Evolutionary conservation across 2,888 invertebrate species (phyloP).

Genomic region (Clitarchus hookeri): DNA sequence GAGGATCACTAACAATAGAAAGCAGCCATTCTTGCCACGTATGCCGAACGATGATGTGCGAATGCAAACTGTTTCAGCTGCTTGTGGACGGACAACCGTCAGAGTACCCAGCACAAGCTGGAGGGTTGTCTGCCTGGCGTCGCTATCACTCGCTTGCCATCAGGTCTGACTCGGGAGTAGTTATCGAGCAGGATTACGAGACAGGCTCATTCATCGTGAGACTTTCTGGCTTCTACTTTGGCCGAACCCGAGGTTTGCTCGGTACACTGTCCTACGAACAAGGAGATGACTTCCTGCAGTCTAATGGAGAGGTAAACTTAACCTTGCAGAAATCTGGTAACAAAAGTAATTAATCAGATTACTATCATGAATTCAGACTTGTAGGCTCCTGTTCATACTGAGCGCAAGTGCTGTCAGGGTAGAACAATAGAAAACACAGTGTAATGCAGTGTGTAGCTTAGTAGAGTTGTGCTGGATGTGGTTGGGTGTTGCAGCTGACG

Average conservation of each 20-base stretch:
- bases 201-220: slow-evolving; percentile 50
- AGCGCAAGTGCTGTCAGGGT: too few species aligned
- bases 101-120: slow-evolving; percentile 69
- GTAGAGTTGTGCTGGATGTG: background rate
- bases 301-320: slow-evolving; percentile 61
- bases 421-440: too few species aligned
- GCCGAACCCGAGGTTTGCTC: slow-evolving; percentile 81
- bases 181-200: slow-evolving; percentile 64
- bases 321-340: too few species aligned
- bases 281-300: slow-evolving; percentile 78
- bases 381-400: too few species aligned
- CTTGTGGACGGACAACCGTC: slow-evolving; percentile 67
- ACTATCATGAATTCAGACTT: too few species aligned
- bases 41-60: too few species aligned
- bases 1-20: too few species aligned
- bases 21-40: too few species aligned
- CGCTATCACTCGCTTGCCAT: slow-evolving; percentile 59
- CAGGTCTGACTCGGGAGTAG: slow-evolving; percentile 66
- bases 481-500: slow-evolving; percentile 54
- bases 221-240: slow-evolving; percentile 85
- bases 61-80: slow-evolving; percentile 53
- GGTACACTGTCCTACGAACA: slow-evolving; percentile 91
- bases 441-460: background rate
- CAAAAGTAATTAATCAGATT: too few species aligned
- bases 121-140: slow-evolving; percentile 67